Percentiles rank a stretch among this genome's conserved stretches.
Evolutionary conservation across 1,140 invertebrate species (phyloP).

Genomic region (Zaprionus ghesquierei): DNA sequence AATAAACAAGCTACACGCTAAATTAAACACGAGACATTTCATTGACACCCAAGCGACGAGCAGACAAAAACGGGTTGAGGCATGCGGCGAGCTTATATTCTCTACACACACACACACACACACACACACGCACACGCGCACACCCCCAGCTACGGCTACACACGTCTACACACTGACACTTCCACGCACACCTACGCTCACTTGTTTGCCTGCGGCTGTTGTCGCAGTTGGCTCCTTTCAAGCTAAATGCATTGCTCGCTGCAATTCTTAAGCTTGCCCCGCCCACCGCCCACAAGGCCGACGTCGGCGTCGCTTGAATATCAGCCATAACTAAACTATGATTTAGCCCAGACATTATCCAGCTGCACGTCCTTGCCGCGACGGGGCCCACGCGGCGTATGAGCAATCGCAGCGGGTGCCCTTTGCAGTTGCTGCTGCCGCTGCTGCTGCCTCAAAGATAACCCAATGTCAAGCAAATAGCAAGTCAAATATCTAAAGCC

Average conservation of each 20-base stretch:
- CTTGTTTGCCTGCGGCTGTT: slow-evolving; percentile 3
- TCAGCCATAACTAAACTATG: slow-evolving; percentile 32
- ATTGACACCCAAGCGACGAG: slow-evolving; percentile 11
- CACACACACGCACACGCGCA: slow-evolving; percentile 5
- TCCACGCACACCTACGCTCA: slow-evolving; percentile 11
- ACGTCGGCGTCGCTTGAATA: slow-evolving; percentile 1
- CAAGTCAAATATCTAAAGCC: slow-evolving; percentile 3
- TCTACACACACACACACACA: neutral
- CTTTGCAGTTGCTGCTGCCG: neutral
- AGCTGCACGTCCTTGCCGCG: neutral
- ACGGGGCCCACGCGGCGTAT: slow-evolving; percentile 3
- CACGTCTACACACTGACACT: neutral
- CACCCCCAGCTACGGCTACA: neutral
- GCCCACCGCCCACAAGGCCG: slow-evolving; percentile 11
- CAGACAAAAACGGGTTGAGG: slow-evolving; percentile 19
- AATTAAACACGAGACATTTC: slow-evolving; percentile 45
- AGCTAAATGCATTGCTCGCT: slow-evolving; percentile 64
- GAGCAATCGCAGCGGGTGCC: slow-evolving; percentile 10
- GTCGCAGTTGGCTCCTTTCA: slow-evolving; percentile 23
- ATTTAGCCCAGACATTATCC: slow-evolving; percentile 12
- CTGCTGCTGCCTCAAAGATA: neutral
- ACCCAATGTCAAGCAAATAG: slow-evolving; percentile 20
- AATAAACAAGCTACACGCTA: slow-evolving; percentile 30
- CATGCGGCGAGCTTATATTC: neutral
- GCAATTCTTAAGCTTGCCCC: slow-evolving; percentile 58